Evolutionary conservation across 2,888 invertebrate species (phyloP), one percentile per base, ranked within the genome.

Genomic region (Cremastinae sp.): DNA sequence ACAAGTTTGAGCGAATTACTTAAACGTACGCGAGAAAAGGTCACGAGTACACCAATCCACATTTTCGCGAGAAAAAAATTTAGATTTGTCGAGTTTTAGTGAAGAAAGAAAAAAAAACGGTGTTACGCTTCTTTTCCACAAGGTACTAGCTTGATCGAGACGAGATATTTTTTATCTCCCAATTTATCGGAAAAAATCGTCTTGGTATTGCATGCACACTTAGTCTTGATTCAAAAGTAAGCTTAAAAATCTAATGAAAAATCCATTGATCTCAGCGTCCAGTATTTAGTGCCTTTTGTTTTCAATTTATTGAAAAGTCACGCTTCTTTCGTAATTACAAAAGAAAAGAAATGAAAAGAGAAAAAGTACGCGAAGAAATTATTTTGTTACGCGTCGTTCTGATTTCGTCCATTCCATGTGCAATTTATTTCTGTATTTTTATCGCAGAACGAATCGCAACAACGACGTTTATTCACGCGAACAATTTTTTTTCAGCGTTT

Each of bases 271-370:
- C 73, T 79, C 78, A 73, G 59, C 64, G 73, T 75, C 65, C 61
- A 75, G 77, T 75, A 75, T 68, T 71, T 78, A 78, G 79, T 78
- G 80, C 77, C 79, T 80, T 78, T 72, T 76, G 62, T 5, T 45
- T 78, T 64, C 47, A 20, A 62, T 47, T 53, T 59, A 36, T 56
- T 49, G 58, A 22, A 54, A 41, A 34, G 16, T 38, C 49, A 53
- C 61, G 14, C 49, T 49, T 62, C 16, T 41, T 73, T 47, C 54
- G 54, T 62, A 54, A 45, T 10, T 45, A n/a, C 20, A 36, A 36
- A 47, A 36, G 36, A 53, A 43, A 43, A 9, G 14, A 14, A 14
- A 49, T 14, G 3, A 14, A 64, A 22, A 28, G 36, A 36, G 1
- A 14, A 12, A 2, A 38, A 59, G 28, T 28, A 28, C 28, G 28